phyloP scores from a whole-genome alignment of 2,797 vertebrate genomes.

The Amazona ochrocephala region DNA sequence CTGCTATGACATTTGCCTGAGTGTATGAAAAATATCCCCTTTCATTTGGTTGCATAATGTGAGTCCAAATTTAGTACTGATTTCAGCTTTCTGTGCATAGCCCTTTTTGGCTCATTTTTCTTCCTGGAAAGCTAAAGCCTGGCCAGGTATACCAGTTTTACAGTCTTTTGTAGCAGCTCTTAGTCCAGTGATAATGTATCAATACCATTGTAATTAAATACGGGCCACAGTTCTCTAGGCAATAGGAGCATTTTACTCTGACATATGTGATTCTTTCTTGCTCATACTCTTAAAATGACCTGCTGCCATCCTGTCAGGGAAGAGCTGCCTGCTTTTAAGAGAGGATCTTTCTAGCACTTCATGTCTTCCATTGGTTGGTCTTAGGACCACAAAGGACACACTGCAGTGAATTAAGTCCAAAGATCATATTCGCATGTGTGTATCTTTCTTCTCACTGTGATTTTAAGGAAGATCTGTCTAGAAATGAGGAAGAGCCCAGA shows the following conservation, averaged over 20 bases:
- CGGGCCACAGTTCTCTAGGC: neutral
- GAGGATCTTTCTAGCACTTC: neutral
- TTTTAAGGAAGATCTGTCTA: neutral
- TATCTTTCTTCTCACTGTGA: neutral
- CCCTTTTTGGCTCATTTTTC: neutral
- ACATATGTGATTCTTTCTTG: neutral
- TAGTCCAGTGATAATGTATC: neutral
- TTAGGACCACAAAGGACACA: neutral
- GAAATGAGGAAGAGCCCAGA: neutral
- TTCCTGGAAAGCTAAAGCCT: slow-evolving; percentile 3
- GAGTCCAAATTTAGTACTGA: slow-evolving; percentile 5
- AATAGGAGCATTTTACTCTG: neutral
- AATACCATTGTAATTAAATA: neutral
- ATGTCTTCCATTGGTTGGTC: neutral
- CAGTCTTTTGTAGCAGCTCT: neutral
- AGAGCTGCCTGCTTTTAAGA: neutral
- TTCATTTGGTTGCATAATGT: slow-evolving; percentile 21
- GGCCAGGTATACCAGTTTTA: neutral
- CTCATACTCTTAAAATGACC: neutral
- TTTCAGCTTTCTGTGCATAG: neutral
- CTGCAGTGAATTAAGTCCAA: neutral
- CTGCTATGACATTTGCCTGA: slow-evolving; percentile 20
- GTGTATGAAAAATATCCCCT: neutral
- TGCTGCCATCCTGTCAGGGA: neutral
- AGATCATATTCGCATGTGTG: accelerated